Evolutionary conservation across 2,888 invertebrate genomes (phyloP).

Genomic region (Alviniconcha strummeri): DNA sequence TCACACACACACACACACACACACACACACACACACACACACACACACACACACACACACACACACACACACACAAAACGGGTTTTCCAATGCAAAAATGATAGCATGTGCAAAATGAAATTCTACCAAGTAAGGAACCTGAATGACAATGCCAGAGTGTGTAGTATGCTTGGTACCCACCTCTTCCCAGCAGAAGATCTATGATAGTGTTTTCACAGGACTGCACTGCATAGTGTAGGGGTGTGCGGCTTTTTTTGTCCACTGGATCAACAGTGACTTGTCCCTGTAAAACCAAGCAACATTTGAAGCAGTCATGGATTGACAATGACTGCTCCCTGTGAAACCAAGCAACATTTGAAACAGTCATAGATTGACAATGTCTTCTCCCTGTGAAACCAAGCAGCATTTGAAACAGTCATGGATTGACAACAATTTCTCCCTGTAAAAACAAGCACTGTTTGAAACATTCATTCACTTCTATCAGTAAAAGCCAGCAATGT

Average conservation of each 20-base stretch:
- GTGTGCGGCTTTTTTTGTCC: slow-evolving; percentile 46
- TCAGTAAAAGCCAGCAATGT: slow-evolving; percentile 29
- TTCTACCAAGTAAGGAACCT: no score
- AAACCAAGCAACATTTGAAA: no score
- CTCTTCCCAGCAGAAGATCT: slow-evolving; percentile 46
- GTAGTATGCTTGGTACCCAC: slow-evolving; percentile 18
- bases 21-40: no score
- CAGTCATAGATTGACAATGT: slow-evolving; percentile 39
- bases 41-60: no score
- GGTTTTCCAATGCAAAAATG: no score
- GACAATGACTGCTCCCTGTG: slow-evolving; percentile 43
- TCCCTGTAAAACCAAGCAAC: slow-evolving; percentile 32
- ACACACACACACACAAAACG: no score
- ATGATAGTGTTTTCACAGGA: slow-evolving; percentile 47
- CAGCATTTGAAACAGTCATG: not conserved
- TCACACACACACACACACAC: no score
- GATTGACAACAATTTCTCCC: slow-evolving; percentile 45
- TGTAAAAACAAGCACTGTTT: slow-evolving; percentile 16
- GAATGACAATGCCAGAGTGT: no score
- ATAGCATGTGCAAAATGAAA: no score
- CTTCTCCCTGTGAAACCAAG: slow-evolving; percentile 36
- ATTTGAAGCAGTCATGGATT: slow-evolving; percentile 30
- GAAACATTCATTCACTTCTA: slow-evolving; percentile 20
- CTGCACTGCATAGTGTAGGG: slow-evolving; percentile 50
- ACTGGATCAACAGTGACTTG: slow-evolving; percentile 42